Evolutionary conservation across 2,888 invertebrate species (phyloP), one percentile per base, ranked within the genome.

Genomic region (Blera fallax): DNA sequence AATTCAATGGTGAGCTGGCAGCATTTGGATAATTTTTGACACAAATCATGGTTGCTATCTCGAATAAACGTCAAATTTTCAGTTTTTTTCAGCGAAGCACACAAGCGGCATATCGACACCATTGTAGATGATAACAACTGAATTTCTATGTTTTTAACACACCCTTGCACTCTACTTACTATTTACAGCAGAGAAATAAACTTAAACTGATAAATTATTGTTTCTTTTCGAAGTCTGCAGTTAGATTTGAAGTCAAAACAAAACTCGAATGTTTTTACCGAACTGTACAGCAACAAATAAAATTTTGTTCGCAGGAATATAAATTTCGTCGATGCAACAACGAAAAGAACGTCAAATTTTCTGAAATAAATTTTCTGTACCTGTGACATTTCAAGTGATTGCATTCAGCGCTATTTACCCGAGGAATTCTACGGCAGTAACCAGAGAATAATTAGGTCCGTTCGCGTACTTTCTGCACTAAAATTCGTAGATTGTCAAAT

Each of bases 101-200:
- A 90, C 34, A 90, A 84, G 10, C 90, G 89, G 60, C 90, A 90
- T 24, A 90, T 87, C 1, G 79, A 81, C 11, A 87, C 83, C 88
- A 88, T 88, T 32, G 48, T 14, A 3, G 18, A 2, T 11, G 29
- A 1, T 18, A n/a, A 27, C 21, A 2, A 16, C 16, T 6, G 6
- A 40, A 18, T 34, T 37, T 60, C 14, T 10, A 29, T 8, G n/a
- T 18, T 52, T 58, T 29, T 34, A 10, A 0, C 2, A 3, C 16
- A 18, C 24, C 24, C 3, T 62, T 29, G 1, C 14, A 34, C 16
- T 4, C 21, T 0, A 5, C 54, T 10, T 7, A 5, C 16, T 4
- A 10, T 8, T 4, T 8, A 56, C 29, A 16, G 1, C 10, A 1
- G 0, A 52, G 14, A 7, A 27, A 7, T 1, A 11, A 50, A 2